A percentile compares a stretch with the other conserved stretches of the same genome.
Conservation (phyloP, 2,797 vertebrate genomes). For the Bufotes viridis region DNA sequence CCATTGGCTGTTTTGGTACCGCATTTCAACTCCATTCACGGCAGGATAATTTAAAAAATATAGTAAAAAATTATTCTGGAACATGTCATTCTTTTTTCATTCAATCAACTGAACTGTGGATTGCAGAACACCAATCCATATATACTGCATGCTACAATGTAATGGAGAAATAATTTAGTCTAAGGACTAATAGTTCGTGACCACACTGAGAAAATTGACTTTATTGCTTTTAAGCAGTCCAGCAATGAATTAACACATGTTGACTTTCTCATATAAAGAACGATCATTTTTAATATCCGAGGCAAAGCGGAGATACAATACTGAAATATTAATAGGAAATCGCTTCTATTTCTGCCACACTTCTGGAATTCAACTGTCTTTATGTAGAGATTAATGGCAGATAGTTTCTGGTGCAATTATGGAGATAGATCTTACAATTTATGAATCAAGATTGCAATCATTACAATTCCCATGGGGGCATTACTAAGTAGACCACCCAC, state of each 20-base stretch:
- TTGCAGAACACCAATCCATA: not conserved
- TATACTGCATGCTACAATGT: not conserved
- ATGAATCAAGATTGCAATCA: slow-evolving; percentile 36
- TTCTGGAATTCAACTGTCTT: slow-evolving; percentile 18
- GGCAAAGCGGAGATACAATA: slow-evolving; percentile 3
- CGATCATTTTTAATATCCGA: slow-evolving; percentile 29
- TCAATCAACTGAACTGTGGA: not conserved
- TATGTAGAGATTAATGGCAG: slow-evolving; percentile 40
- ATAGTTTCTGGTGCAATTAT: slow-evolving; percentile 39
- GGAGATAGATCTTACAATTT: slow-evolving; percentile 44
- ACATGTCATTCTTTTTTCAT: not conserved
- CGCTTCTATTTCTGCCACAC: not conserved
- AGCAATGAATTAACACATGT: not conserved
- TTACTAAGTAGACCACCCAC: slow-evolving; percentile 49
- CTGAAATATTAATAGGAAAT: slow-evolving; percentile 34
- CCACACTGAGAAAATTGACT: slow-evolving; percentile 2
- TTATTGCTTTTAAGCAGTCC: not conserved
- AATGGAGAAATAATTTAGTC: not conserved
- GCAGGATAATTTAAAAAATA: not conserved
- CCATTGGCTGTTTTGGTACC: not conserved
- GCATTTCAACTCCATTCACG: not conserved
- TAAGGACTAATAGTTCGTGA: not conserved
- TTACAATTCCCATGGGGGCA: slow-evolving; percentile 39
- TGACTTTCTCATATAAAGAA: slow-evolving; percentile 20
- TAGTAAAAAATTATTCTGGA: not conserved